Percentiles rank a stretch among this genome's conserved stretches.
These are phyloP conservation scores for Adelges cooleyi DNA, from an alignment of 1,140 invertebrate species.

Conservation along the genomic window DNA sequence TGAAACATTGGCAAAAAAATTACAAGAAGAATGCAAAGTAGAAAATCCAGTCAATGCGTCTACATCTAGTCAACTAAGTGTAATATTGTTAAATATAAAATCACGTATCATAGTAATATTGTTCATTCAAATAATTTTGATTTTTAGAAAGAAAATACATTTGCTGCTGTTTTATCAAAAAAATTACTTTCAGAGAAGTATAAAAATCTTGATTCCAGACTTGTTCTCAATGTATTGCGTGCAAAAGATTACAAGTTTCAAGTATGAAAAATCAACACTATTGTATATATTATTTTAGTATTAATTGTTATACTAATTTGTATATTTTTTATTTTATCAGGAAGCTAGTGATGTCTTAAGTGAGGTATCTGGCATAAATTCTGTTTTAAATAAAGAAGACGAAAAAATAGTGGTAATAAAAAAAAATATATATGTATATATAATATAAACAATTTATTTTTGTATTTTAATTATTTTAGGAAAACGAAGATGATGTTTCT, in stretches of 20 bases:
- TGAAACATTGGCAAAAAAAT: slow-evolving; percentile 7
- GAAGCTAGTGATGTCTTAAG: background rate
- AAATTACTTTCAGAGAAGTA: background rate
- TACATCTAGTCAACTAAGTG: background rate
- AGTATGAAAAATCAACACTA: background rate
- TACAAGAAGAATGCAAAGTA: background rate
- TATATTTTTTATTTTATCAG: background rate
- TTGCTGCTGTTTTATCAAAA: slow-evolving; percentile 13
- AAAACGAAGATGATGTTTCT: background rate
- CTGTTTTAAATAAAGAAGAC: background rate
- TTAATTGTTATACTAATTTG: too few species aligned
- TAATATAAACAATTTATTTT: too few species aligned
- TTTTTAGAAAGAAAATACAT: background rate
- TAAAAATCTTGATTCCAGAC: background rate
- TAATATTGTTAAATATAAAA: background rate
- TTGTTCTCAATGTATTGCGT: background rate
- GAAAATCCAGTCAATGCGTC: background rate
- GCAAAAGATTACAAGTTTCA: background rate
- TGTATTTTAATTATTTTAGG: background rate
- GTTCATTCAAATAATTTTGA: background rate
- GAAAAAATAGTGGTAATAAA: background rate
- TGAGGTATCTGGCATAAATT: background rate
- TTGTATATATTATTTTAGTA: too few species aligned
- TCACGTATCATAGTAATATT: background rate
- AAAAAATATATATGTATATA: too few species aligned